Evolutionary conservation across 2,113 vertebrate genomes (phyloP), one percentile per base, ranked within the genome.

Genomic region (Thalassarche chlororhynchos): DNA sequence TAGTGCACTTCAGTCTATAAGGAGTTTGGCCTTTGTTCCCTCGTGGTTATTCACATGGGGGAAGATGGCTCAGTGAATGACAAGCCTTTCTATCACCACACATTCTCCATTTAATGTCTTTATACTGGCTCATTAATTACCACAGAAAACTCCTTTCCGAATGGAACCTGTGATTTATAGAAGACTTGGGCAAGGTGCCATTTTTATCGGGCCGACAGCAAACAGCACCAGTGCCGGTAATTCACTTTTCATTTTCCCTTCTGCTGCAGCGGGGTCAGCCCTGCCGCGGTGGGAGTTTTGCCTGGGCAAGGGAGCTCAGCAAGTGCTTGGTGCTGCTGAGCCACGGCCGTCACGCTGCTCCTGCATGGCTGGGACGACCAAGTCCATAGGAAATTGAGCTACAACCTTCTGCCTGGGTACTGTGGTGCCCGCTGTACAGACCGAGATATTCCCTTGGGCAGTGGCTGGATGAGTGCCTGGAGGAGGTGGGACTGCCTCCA

Each of bases 121-220:
- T 95, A 97, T 97, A 95, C 96, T 54, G 94, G 94, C 95, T 97
- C 97, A 97, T 98, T 97, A 98, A 98, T 98, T 97, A 98, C 95
- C 95, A 85, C 79, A 81, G 91, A 95, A 97, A 96, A 95, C 95
- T 92, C 95, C 96, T 95, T 96, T 93, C 96, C 62, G 32, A 95
- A 89, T 77, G 90, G 95, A 96, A 92, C 57, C 93, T 61, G 94
- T 97, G 97, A 98, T 98, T 97, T 98, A 97, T 95, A 81, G 93
- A 71, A 93, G 65, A 76, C 71, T 93, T 49, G 91, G 95, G 95
- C 97, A 96, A 94, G 62, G 85, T 92, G 94, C 97, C 97, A 89
- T 92, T 97, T 97, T 86, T 90, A 87, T 84, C 12, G 0, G 84
- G 77, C 55, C 4, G 21, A 87, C 87, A 76, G 93, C 20, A 2